phyloP scores from a whole-genome alignment of 2,888 invertebrate species.

The Mimachlamys varia region DNA sequence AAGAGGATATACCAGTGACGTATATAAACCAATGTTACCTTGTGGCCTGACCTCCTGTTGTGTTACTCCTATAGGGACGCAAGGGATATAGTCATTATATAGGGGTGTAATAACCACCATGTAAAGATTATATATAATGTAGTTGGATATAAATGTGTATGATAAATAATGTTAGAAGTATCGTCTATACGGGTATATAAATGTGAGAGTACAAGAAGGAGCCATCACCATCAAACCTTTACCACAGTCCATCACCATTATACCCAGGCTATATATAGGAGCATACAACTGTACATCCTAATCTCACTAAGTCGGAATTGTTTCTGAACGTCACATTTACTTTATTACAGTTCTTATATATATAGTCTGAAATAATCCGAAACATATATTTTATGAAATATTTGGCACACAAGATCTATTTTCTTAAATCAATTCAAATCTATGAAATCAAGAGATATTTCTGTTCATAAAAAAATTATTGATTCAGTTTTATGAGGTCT shows the following conservation, averaged over 20 bases:
- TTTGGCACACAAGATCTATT: too few relatives aligned
- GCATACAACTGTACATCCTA: too few relatives aligned
- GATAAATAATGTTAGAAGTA: neutral
- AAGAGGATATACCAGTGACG: neutral
- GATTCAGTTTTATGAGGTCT: too few relatives aligned
- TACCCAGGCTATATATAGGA: neutral
- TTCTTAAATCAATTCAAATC: too few relatives aligned
- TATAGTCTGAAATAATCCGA: too few relatives aligned
- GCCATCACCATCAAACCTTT: neutral
- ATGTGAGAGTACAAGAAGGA: neutral
- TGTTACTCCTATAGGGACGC: neutral
- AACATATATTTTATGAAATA: too few relatives aligned
- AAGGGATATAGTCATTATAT: neutral
- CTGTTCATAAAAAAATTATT: neutral
- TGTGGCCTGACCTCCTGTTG: conserved; percentile 16
- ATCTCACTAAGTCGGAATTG: too few relatives aligned
- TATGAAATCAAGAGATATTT: too few relatives aligned
- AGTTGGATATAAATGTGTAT: too few relatives aligned
- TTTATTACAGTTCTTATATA: too few relatives aligned
- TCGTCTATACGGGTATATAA: neutral
- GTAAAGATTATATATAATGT: too few relatives aligned
- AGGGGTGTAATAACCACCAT: neutral
- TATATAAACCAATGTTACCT: neutral
- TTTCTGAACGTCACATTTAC: too few relatives aligned
- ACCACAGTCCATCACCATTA: neutral